A percentile compares a stretch with the other conserved stretches of the same genome.
phyloP scores from a whole-genome alignment of 92 coral and sea anemone genomes.

The Muricea muricata region DNA sequence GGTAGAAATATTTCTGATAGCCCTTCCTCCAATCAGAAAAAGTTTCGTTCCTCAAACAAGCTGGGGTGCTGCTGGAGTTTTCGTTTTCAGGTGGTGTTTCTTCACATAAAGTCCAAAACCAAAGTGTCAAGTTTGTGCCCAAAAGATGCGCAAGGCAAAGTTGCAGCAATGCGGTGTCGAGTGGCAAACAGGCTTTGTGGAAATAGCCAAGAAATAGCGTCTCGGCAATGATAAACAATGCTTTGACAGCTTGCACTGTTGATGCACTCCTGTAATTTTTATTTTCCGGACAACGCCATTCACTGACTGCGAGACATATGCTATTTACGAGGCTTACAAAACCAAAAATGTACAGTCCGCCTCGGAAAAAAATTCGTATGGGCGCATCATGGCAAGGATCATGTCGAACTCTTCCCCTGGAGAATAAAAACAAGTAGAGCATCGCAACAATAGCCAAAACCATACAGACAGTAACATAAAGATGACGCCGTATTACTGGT shows the following conservation, averaged over 20 bases:
- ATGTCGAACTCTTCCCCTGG: neutral
- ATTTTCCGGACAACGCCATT: neutral
- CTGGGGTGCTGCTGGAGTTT: neutral
- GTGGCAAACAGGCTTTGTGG: neutral
- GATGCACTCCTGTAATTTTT: neutral
- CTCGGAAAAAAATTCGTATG: neutral
- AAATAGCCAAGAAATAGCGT: neutral
- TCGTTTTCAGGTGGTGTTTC: neutral
- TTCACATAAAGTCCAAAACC: constrained; percentile 16
- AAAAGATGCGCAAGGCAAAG: neutral
- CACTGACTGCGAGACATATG: neutral
- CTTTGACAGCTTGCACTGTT: neutral
- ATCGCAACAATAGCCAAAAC: neutral
- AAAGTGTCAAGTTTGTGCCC: constrained; percentile 4
- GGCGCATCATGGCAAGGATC: constrained; percentile 13
- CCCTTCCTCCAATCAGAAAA: neutral
- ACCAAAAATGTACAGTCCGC: constrained; percentile 6
- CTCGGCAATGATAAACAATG: neutral
- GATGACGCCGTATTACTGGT: neutral
- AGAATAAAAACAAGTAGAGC: neutral
- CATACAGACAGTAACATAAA: neutral
- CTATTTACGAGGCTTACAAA: neutral
- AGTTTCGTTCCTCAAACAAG: no score
- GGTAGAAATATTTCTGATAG: neutral
- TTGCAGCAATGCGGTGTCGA: neutral